Percentiles rank a stretch among this genome's conserved stretches.
phyloP scores from a whole-genome alignment of 1,140 invertebrate species.

The Hyphantria cunea region DNA sequence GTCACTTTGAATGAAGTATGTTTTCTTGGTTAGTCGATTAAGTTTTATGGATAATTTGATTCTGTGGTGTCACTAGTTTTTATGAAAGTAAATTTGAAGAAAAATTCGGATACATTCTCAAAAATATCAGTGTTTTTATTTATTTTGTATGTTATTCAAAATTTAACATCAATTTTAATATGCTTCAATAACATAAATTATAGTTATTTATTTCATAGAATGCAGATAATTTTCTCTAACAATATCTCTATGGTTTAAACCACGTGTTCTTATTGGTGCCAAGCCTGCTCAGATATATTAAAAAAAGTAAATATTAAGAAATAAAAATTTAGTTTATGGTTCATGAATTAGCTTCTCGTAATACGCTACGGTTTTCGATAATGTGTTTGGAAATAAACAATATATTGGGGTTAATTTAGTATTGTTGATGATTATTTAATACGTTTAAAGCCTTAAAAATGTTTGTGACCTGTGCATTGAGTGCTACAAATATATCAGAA shows the following conservation, averaged over 20 bases:
- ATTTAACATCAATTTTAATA: too few relatives aligned
- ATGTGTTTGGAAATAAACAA: constrained; percentile 80
- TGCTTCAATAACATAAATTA: background rate
- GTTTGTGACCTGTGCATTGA: constrained; percentile 54
- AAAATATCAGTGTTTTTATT: too few relatives aligned
- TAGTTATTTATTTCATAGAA: too few relatives aligned
- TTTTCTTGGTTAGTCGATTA: too few relatives aligned
- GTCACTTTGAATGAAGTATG: too few relatives aligned
- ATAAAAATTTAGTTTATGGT: constrained; percentile 61
- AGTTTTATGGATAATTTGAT: too few relatives aligned
- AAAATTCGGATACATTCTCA: too few relatives aligned
- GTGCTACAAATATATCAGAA: constrained; percentile 56
- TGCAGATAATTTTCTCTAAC: background rate
- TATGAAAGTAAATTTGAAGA: too few relatives aligned
- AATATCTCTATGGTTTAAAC: constrained; percentile 49
- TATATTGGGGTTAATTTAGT: constrained; percentile 51
- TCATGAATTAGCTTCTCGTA: constrained; percentile 78
- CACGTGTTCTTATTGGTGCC: constrained; percentile 53
- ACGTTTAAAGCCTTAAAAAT: constrained; percentile 57
- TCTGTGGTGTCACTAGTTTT: too few relatives aligned
- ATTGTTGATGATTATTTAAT: constrained; percentile 51
- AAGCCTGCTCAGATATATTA: constrained; percentile 13
- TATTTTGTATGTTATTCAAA: too few relatives aligned
- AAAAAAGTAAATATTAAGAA: constrained; percentile 58
- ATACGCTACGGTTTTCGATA: constrained; percentile 69